A percentile compares a stretch with the other conserved stretches of the same genome.
Conservation (phyloP, 64 coral and sea anemone genomes). For the Pachyseris speciosa region DNA sequence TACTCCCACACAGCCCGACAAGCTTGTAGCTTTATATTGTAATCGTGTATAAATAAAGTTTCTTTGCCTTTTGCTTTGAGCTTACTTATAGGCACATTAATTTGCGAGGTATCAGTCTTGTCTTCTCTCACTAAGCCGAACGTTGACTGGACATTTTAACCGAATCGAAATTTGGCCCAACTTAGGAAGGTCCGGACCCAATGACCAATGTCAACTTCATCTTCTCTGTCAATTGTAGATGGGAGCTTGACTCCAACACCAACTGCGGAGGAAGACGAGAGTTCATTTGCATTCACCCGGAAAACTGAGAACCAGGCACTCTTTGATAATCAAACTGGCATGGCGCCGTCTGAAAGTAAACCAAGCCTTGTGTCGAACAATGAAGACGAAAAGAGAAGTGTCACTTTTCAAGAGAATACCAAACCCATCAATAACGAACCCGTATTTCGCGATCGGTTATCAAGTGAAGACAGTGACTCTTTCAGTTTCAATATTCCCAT, state of each 20-base stretch:
- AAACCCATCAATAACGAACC: slow-evolving; percentile 28
- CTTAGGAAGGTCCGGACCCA: too few species aligned
- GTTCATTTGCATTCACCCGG: background rate
- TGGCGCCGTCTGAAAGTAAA: background rate
- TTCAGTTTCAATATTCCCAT: slow-evolving; percentile 76
- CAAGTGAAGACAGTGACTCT: background rate
- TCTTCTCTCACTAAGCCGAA: too few species aligned
- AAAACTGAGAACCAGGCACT: background rate
- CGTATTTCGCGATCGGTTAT: background rate
- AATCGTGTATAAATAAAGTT: too few species aligned
- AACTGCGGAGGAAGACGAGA: slow-evolving; percentile 2
- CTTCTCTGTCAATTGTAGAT: background rate
- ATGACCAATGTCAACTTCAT: background rate
- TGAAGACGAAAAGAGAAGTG: slow-evolving; percentile 5
- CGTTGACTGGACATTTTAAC: too few species aligned
- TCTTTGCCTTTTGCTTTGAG: too few species aligned
- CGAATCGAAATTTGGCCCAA: too few species aligned
- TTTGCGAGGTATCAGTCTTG: too few species aligned
- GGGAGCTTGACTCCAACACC: slow-evolving; percentile 50
- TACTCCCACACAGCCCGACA: too few species aligned
- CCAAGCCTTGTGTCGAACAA: background rate
- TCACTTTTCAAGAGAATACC: slow-evolving; percentile 5
- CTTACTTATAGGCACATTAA: too few species aligned
- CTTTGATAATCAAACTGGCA: background rate
- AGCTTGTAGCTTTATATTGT: too few species aligned